Evolutionary conservation across 2,888 invertebrate species (phyloP).

Genomic region (Sipha maydis): DNA sequence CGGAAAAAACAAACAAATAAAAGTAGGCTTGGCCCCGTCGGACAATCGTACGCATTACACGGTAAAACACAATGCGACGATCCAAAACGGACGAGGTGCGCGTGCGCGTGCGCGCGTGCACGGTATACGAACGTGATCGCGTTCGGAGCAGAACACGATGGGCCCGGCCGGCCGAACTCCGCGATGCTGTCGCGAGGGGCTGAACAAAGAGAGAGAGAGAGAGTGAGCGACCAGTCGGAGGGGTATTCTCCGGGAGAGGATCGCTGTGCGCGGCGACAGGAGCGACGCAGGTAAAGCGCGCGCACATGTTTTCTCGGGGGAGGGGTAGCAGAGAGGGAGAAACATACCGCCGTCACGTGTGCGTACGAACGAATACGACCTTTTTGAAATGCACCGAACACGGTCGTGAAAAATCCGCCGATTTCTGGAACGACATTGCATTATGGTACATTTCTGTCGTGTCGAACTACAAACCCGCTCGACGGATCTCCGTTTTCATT

Average conservation of each 20-base stretch:
- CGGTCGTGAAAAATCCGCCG: too few relatives aligned
- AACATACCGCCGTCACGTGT: neutral
- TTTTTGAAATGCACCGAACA: too few relatives aligned
- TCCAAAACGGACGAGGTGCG: neutral
- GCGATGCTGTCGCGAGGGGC: constrained; percentile 2
- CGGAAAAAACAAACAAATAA: neutral
- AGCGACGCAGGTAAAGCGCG: neutral
- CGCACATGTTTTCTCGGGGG: neutral
- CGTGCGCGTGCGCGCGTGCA: neutral
- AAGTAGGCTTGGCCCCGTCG: neutral
- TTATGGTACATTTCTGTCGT: too few relatives aligned
- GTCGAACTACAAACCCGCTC: too few relatives aligned
- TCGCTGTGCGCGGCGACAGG: neutral
- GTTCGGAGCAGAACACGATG: neutral
- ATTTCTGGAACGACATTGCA: too few relatives aligned
- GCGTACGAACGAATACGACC: too few relatives aligned
- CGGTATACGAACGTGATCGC: neutral
- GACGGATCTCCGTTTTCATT: too few relatives aligned
- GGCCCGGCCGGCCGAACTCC: neutral
- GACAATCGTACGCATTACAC: neutral
- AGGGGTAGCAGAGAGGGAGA: neutral
- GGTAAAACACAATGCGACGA: neutral
- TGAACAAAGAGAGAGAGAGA: constrained; percentile 3
- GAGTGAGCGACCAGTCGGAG: neutral
- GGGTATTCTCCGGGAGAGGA: neutral